Evolutionary conservation across 2,113 vertebrate genomes (phyloP).

Genomic region (Cyprinus carpio): DNA sequence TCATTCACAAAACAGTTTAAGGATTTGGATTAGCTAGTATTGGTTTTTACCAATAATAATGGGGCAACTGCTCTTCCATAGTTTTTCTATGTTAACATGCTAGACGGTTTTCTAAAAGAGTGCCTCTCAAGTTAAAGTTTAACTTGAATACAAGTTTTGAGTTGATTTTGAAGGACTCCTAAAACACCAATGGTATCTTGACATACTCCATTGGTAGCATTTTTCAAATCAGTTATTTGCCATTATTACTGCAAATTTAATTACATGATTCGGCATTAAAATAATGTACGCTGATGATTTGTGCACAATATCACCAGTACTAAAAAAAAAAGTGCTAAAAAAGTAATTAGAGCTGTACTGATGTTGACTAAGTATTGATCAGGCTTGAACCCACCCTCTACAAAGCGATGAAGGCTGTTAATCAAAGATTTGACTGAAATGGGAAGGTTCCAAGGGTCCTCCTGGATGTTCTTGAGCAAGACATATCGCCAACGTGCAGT

Average conservation of each 20-base stretch:
- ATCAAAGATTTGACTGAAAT: conserved; percentile 89
- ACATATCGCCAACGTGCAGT: conserved; percentile 82
- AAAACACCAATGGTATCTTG: not conserved
- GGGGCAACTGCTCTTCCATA: too few species aligned
- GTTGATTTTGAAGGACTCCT: not conserved
- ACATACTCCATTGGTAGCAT: not conserved
- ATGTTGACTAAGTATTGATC: not conserved
- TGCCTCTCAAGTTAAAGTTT: not conserved
- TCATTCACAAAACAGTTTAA: too few species aligned
- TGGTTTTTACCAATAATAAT: too few species aligned
- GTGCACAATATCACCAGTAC: not conserved
- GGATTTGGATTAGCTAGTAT: too few species aligned
- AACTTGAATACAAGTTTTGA: not conserved
- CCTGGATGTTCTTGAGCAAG: conserved; percentile 94
- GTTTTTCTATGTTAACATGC: too few species aligned
- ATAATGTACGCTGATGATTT: not conserved
- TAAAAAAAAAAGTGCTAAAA: not conserved
- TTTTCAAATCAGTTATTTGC: not conserved
- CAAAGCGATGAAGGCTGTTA: conserved; percentile 90
- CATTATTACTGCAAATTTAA: not conserved
- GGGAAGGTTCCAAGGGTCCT: conserved; percentile 99
- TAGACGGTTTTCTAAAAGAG: not conserved
- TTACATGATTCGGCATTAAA: not conserved
- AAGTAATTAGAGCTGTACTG: not conserved
- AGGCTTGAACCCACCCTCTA: conserved; percentile 80